Evolutionary conservation across 1,140 invertebrate genomes (phyloP).

Genomic region (Venustaconcha ellipsiformis): DNA sequence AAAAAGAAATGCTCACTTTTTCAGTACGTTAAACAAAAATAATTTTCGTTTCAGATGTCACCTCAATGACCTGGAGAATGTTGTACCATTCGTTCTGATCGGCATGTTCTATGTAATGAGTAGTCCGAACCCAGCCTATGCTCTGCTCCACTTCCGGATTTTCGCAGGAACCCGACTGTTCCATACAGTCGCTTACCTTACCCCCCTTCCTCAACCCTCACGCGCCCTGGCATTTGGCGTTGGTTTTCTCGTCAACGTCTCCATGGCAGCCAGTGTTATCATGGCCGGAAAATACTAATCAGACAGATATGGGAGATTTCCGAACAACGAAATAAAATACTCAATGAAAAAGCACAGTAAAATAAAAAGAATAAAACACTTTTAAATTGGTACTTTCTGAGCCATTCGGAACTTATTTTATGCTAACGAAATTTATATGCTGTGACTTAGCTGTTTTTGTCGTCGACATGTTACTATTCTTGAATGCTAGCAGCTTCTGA

Average conservation of each 20-base stretch:
- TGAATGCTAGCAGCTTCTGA: too few species aligned
- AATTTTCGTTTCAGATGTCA: conserved; percentile 71
- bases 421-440: too few species aligned
- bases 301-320: too few species aligned
- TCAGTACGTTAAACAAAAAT: too few species aligned
- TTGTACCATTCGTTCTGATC: conserved; percentile 74
- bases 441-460: too few species aligned
- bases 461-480: too few species aligned
- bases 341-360: too few species aligned
- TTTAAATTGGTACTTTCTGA: too few species aligned
- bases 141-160: conserved; percentile 73
- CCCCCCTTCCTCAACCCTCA: conserved; percentile 72
- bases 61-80: conserved; percentile 78
- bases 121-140: conserved; percentile 71
- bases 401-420: too few species aligned
- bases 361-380: too few species aligned
- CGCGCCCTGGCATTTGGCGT: conserved; percentile 73
- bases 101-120: conserved; percentile 75
- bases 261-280: conserved; percentile 67
- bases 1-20: too few species aligned
- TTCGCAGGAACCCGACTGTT: conserved; percentile 74
- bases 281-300: conserved; percentile 5
- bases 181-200: conserved; percentile 75
- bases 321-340: too few species aligned
- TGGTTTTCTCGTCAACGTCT: conserved; percentile 71